Evolutionary conservation across 2,113 vertebrate genomes (phyloP).

Genomic region (Lucifuga dentata): DNA sequence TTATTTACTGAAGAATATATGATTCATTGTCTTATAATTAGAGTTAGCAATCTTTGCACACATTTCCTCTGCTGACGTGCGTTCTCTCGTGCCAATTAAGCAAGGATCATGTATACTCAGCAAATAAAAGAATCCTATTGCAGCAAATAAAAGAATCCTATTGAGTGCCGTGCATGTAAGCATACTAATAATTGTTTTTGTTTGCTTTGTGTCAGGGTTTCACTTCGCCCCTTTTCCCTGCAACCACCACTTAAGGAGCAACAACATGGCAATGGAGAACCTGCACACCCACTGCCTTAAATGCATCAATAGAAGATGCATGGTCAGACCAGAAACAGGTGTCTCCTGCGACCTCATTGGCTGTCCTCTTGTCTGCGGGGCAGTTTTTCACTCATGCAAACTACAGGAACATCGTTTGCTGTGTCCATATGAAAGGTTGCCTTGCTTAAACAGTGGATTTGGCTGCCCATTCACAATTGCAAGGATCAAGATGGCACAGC

Average conservation of each 20-base stretch:
- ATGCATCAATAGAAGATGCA: slow-evolving; percentile 96
- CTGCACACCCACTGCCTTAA: slow-evolving; percentile 93
- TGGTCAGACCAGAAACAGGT: slow-evolving; percentile 90
- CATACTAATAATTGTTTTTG: background rate
- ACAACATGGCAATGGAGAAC: slow-evolving; percentile 85
- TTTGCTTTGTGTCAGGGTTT: slow-evolving; percentile 48
- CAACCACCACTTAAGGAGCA: slow-evolving; percentile 1
- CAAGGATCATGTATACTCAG: too few relatives aligned
- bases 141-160: too few relatives aligned
- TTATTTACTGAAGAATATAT: too few relatives aligned
- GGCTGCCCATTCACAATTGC: slow-evolving; percentile 93
- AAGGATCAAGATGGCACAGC: slow-evolving; percentile 93
- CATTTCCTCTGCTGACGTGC: too few relatives aligned
- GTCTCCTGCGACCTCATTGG: slow-evolving; percentile 94
- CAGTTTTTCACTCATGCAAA: slow-evolving; percentile 97
- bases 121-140: too few relatives aligned
- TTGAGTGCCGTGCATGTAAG: background rate
- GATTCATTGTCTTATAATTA: too few relatives aligned
- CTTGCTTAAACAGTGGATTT: slow-evolving; percentile 93
- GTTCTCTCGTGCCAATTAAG: too few relatives aligned
- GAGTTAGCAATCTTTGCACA: too few relatives aligned
- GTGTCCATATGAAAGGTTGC: slow-evolving; percentile 94
- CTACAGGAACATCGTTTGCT: slow-evolving; percentile 91
- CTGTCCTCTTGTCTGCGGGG: slow-evolving; percentile 94
- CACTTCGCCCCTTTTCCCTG: background rate